phyloP scores from a whole-genome alignment of 2,113 vertebrate species.

The Sciurus niger region DNA sequence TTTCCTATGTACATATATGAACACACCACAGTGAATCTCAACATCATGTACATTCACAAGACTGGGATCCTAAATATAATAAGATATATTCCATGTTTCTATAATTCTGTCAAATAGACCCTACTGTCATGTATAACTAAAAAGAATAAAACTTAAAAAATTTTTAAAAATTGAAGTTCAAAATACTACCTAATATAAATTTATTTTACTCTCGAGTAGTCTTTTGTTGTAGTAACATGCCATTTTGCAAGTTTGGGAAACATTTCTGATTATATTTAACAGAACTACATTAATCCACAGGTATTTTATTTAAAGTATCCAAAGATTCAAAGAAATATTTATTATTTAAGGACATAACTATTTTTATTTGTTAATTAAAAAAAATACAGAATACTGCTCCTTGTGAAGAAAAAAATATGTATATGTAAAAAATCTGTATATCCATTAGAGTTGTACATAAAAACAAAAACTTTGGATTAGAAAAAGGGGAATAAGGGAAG shows the following conservation, averaged over 20 bases:
- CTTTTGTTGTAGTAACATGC: neutral
- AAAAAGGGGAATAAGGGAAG: too few relatives aligned
- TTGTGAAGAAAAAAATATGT: neutral
- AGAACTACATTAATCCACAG: neutral
- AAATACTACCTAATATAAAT: neutral
- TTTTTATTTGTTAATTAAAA: neutral
- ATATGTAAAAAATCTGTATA: neutral
- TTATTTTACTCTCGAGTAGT: neutral
- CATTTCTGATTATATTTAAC: neutral
- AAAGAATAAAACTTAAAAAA: too few relatives aligned
- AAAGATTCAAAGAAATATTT: neutral
- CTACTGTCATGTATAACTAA: too few relatives aligned
- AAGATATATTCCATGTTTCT: too few relatives aligned
- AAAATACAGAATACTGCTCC: neutral
- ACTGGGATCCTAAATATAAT: too few relatives aligned
- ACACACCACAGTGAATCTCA: too few relatives aligned
- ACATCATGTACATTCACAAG: too few relatives aligned
- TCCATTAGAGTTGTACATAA: neutral
- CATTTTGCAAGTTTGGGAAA: neutral
- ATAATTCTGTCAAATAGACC: too few relatives aligned
- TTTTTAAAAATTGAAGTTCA: neutral
- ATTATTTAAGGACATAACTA: neutral
- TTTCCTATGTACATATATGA: too few relatives aligned
- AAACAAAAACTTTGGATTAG: neutral
- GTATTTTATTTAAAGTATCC: neutral